A percentile compares a stretch with the other conserved stretches of the same genome.
phyloP scores from a whole-genome alignment of 2,797 vertebrate species.

The Carcharodon carcharias region DNA sequence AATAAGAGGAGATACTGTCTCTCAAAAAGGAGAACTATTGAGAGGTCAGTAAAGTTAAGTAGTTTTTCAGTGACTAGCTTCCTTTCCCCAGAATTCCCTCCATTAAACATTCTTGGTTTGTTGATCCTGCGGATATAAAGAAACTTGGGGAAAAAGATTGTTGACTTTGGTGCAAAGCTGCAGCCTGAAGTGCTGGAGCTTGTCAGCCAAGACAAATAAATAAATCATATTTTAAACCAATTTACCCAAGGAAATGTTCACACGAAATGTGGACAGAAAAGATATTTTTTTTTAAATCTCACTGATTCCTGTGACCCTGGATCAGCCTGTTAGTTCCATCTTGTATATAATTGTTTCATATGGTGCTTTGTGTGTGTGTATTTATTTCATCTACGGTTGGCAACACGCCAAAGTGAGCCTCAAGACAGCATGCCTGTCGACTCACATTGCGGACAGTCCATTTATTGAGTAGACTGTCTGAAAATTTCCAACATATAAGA shows the following conservation, averaged over 20 bases:
- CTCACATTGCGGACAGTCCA: neutral
- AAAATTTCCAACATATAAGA: neutral
- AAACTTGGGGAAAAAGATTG: neutral
- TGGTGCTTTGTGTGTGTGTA: neutral
- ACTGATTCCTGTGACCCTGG: neutral
- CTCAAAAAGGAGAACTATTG: slow-evolving; percentile 5
- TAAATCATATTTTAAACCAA: slow-evolving; percentile 33
- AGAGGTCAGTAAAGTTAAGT: slow-evolving; percentile 31
- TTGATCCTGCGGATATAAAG: slow-evolving; percentile 22
- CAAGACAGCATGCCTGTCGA: neutral
- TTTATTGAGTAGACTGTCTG: neutral
- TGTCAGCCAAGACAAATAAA: slow-evolving; percentile 31
- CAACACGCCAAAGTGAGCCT: neutral
- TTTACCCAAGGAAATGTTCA: slow-evolving; percentile 23
- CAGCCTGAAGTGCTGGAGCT: slow-evolving; percentile 9
- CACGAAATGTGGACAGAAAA: neutral
- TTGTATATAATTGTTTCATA: slow-evolving; percentile 21
- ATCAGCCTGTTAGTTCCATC: neutral
- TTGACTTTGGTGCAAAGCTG: slow-evolving; percentile 30
- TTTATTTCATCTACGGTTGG: slow-evolving; percentile 4
- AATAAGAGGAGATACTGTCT: slow-evolving; percentile 15
- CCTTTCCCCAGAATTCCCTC: slow-evolving; percentile 22
- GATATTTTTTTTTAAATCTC: neutral
- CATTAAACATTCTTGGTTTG: slow-evolving; percentile 23
- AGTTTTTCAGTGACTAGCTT: slow-evolving; percentile 25